Percentiles rank a stretch among this genome's conserved stretches.
Evolutionary conservation across 1,140 invertebrate genomes (phyloP).

Genomic region (Platyscapa corneri): DNA sequence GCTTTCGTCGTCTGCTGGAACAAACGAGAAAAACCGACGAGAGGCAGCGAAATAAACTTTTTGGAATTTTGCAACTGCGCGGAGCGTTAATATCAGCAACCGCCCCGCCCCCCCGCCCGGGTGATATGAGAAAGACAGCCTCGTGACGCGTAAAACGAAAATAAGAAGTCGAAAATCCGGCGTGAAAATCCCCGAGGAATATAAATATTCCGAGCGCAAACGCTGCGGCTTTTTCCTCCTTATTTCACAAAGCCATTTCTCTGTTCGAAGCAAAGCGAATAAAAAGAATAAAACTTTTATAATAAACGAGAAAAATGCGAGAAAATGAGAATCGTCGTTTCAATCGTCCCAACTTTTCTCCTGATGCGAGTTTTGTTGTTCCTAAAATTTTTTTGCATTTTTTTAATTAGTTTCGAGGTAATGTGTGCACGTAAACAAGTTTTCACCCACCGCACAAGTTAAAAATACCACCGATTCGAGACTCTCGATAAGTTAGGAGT

Average conservation of each 20-base stretch:
- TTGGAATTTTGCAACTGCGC: constrained; percentile 39
- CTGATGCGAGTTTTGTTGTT: not conserved
- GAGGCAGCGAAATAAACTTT: not conserved
- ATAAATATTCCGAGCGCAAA: constrained; percentile 33
- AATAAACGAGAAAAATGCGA: not conserved
- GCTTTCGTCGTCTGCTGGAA: not conserved
- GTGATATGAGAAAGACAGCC: constrained; percentile 59
- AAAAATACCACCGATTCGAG: no score
- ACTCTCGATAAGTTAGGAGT: no score
- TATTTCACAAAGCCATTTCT: not conserved
- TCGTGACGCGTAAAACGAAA: constrained; percentile 55
- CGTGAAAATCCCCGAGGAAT: constrained; percentile 46
- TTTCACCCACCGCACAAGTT: no score
- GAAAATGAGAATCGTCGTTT: constrained; percentile 28
- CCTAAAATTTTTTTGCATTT: not conserved
- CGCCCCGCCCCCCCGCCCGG: no score
- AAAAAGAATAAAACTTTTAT: constrained; percentile 33
- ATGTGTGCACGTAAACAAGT: not conserved
- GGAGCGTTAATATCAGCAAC: constrained; percentile 63
- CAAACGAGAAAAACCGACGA: not conserved
- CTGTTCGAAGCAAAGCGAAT: not conserved
- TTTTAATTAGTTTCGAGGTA: not conserved
- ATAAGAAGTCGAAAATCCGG: constrained; percentile 62
- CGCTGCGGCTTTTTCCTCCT: not conserved
- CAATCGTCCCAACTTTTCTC: not conserved